Evolutionary conservation across 2,113 vertebrate genomes (phyloP).

Genomic region (Vulpes vulpes): DNA sequence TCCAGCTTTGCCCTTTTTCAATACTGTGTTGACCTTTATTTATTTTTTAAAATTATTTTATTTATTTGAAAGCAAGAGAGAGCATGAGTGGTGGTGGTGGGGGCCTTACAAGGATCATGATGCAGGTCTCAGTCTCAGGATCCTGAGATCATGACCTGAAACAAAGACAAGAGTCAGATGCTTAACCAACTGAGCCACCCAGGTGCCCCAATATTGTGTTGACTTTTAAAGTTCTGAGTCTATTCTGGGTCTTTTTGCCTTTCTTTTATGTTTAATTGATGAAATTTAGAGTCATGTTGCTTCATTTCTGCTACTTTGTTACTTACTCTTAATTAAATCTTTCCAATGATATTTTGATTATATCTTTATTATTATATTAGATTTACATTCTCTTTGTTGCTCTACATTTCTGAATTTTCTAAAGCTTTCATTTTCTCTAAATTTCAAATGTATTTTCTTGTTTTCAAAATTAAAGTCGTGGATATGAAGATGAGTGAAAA

Average conservation of each 20-base stretch:
- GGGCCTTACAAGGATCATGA: neutral
- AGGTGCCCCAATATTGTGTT: neutral
- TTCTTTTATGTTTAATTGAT: slow-evolving; percentile 9
- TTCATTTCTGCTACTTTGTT: neutral
- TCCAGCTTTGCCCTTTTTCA: neutral
- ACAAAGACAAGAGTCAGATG: neutral
- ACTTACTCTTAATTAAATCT: neutral
- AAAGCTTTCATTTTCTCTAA: neutral
- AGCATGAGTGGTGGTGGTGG: neutral
- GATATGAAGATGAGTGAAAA: neutral
- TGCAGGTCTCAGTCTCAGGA: neutral
- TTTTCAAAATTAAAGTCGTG: neutral
- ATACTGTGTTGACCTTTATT: neutral
- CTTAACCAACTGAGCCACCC: neutral
- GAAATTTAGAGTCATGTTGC: neutral
- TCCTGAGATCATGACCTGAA: neutral
- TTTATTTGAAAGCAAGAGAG: neutral
- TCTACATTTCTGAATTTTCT: slow-evolving; percentile 24
- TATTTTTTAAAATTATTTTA: neutral
- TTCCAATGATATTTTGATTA: neutral
- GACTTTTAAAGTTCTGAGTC: neutral
- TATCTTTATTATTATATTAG: neutral
- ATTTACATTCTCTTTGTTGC: neutral
- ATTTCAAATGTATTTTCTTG: neutral
- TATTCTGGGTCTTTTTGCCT: neutral